A percentile compares a stretch with the other conserved stretches of the same genome.
These are phyloP conservation scores for Merluccius polli DNA, from an alignment of 2,797 vertebrate species.

Conservation along the genomic window DNA sequence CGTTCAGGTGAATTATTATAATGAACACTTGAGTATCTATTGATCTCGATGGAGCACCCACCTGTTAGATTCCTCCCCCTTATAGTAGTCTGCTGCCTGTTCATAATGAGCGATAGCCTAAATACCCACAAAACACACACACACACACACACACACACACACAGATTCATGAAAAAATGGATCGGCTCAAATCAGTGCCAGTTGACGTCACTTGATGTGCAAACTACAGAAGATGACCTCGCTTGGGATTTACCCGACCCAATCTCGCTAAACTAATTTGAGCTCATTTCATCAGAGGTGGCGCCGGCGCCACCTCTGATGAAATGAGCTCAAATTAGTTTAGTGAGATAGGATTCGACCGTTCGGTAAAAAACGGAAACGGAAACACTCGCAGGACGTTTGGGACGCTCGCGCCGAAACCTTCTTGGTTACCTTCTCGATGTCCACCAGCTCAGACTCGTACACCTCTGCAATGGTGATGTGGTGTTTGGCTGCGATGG, in stretches of 20 bases:
- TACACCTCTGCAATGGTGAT: slow-evolving; percentile 74
- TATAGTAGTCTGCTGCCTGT: slow-evolving; percentile 74
- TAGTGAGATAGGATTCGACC: neutral
- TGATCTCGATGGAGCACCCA: slow-evolving; percentile 18
- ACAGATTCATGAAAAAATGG: neutral
- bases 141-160: neutral
- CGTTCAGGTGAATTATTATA: neutral
- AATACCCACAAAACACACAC: slow-evolving; percentile 20
- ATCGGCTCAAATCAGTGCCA: neutral
- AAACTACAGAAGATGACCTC: neutral
- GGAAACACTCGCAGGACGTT: neutral
- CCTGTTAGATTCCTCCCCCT: slow-evolving; percentile 71
- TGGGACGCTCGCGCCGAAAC: neutral
- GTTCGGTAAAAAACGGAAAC: neutral
- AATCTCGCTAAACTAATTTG: neutral
- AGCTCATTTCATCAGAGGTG: neutral
- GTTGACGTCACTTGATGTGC: neutral
- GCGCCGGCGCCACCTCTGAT: too few species aligned
- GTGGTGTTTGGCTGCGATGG: slow-evolving; percentile 77
- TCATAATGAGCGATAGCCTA: slow-evolving; percentile 75
- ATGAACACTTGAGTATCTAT: neutral
- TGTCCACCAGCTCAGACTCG: slow-evolving; percentile 70
- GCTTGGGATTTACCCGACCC: neutral
- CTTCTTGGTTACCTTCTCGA: slow-evolving; percentile 61
- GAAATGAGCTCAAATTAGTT: too few species aligned